These are phyloP conservation scores for Lycocorax pyrrhopterus DNA, from an alignment of 2,113 vertebrate genomes.

Conservation along the genomic window DNA sequence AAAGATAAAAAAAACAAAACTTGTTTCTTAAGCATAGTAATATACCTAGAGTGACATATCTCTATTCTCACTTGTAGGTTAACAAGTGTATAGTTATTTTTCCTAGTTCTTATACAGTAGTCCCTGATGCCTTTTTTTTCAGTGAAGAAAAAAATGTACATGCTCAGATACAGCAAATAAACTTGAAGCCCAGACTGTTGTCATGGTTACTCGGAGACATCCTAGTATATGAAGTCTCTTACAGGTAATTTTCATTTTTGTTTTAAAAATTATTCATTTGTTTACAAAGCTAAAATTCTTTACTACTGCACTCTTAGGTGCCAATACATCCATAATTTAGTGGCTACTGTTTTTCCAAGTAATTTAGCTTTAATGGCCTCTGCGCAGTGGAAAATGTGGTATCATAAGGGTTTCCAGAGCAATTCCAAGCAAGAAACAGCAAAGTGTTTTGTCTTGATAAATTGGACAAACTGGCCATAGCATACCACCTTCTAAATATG, in stretches of 20 bases:
- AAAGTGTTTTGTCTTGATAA: background rate
- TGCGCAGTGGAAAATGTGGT: background rate
- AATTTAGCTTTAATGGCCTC: constrained; percentile 18
- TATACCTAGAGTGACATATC: background rate
- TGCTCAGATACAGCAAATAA: background rate
- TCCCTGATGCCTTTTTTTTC: background rate
- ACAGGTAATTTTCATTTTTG: background rate
- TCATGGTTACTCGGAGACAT: constrained; percentile 45
- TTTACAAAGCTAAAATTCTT: constrained; percentile 9
- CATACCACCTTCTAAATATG: background rate
- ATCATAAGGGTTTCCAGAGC: background rate
- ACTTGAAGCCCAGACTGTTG: constrained; percentile 15
- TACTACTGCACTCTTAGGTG: background rate
- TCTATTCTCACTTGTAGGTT: background rate
- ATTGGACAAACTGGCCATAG: background rate
- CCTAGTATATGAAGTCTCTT: background rate
- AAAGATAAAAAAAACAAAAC: background rate
- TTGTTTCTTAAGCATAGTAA: background rate
- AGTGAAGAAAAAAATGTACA: background rate
- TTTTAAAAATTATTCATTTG: constrained; percentile 3
- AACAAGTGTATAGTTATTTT: background rate
- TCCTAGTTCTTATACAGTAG: background rate
- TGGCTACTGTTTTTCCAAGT: constrained; percentile 21
- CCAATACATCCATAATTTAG: background rate
- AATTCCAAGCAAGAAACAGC: background rate